Percentiles rank a stretch among this genome's conserved stretches.
These are phyloP conservation scores for Pseudococcus jackbeardsleyi DNA, from an alignment of 2,888 invertebrate genomes.

Conservation along the genomic window DNA sequence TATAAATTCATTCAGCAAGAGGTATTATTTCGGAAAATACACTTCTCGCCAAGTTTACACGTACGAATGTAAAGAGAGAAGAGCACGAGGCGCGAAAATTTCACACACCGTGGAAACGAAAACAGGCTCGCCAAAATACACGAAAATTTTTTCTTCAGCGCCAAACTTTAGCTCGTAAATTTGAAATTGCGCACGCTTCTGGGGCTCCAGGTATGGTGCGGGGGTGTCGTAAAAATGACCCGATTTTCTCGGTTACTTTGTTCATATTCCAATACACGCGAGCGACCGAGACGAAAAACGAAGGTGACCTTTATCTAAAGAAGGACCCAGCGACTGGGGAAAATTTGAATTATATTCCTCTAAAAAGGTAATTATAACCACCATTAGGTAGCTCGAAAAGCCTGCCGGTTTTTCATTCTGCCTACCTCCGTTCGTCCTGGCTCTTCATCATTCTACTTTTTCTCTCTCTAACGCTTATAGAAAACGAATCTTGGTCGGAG, in stretches of 20 bases:
- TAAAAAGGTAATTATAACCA: constrained; percentile 47
- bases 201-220: background rate
- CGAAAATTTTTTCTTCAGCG: background rate
- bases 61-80: background rate
- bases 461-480: background rate
- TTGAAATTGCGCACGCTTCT: constrained; percentile 36
- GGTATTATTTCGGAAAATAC: constrained; percentile 39
- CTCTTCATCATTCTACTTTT: background rate
- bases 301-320: constrained; percentile 1
- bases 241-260: background rate
- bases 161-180: constrained; percentile 50
- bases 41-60: constrained; percentile 9
- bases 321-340: background rate
- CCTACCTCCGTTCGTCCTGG: background rate
- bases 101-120: background rate
- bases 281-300: background rate
- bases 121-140: background rate
- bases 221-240: background rate
- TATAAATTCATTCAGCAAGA: constrained; percentile 8
- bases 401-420: constrained; percentile 13
- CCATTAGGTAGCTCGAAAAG: constrained; percentile 34
- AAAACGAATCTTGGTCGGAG: background rate
- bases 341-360: constrained; percentile 45
- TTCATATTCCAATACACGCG: constrained; percentile 19
- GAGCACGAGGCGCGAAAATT: constrained; percentile 20